Evolutionary conservation across 37 sponge, comb jelly and placozoan genomes (phyloP).

Genomic region (Hexactinellida sp.): DNA sequence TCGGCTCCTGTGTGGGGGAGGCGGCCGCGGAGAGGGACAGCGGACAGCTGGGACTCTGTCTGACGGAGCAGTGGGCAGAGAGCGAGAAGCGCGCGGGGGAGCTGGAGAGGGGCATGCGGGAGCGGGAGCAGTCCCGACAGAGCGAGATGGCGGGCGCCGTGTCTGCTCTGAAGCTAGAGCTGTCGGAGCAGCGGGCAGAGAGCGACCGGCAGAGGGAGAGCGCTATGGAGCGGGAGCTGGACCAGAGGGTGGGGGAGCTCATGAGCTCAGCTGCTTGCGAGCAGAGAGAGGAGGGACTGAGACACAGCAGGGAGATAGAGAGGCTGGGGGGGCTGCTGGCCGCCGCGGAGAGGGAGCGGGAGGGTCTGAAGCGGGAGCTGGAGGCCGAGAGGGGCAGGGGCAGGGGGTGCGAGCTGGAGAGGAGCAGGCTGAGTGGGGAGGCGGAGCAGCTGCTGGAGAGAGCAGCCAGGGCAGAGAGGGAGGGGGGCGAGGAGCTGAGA

Average conservation of each 20-base stretch:
- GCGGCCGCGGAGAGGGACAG: not conserved
- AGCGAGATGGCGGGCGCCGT: not conserved
- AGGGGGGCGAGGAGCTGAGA: not conserved
- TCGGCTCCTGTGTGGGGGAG: not conserved
- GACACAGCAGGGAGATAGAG: not conserved
- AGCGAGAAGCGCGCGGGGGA: not conserved
- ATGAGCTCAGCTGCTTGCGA: not conserved
- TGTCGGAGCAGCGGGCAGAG: not conserved
- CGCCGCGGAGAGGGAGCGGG: not conserved
- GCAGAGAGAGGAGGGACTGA: not conserved
- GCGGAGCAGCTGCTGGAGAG: not conserved
- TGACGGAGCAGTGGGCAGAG: not conserved
- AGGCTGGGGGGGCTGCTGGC: not conserved
- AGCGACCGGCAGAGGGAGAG: not conserved
- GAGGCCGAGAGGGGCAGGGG: not conserved
- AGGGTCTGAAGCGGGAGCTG: not conserved
- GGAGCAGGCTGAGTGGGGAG: not conserved
- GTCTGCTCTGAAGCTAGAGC: not conserved
- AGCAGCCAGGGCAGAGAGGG: not conserved
- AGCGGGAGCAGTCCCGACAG: not conserved
- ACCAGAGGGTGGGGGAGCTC: not conserved
- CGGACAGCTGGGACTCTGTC: not conserved
- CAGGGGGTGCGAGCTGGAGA: not conserved
- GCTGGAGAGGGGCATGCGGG: not conserved
- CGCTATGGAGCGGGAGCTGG: not conserved